Percentiles rank a stretch among this genome's conserved stretches.
These are phyloP conservation scores for Margarornis squamiger DNA, from an alignment of 2,797 vertebrate species.

Conservation along the genomic window DNA sequence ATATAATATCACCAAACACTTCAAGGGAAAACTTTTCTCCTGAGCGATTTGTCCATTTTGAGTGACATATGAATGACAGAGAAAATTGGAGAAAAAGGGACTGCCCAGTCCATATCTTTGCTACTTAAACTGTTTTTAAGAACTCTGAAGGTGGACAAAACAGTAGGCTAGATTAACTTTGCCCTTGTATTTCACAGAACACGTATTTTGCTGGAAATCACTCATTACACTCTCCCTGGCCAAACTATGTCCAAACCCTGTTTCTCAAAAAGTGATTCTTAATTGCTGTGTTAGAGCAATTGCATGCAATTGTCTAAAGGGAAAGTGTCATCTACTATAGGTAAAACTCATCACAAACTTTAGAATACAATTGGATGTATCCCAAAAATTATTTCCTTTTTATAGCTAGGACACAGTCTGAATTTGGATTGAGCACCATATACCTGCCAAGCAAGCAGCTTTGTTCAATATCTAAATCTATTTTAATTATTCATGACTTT, in stretches of 20 bases:
- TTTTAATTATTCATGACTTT: background rate
- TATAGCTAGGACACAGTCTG: background rate
- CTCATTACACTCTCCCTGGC: background rate
- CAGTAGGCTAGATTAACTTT: background rate
- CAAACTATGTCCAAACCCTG: background rate
- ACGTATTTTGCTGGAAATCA: background rate
- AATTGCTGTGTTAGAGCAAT: background rate
- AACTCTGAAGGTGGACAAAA: background rate
- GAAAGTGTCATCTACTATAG: background rate
- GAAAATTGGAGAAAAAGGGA: background rate
- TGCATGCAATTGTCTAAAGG: background rate
- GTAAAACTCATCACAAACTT: constrained; percentile 28
- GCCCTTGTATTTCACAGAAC: background rate
- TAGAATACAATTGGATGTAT: background rate
- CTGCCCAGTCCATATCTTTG: background rate
- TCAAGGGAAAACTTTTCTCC: background rate
- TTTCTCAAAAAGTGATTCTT: background rate
- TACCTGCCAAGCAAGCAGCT: background rate
- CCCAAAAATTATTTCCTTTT: background rate
- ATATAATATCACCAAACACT: background rate
- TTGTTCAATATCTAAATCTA: background rate
- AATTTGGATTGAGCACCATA: background rate
- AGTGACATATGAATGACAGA: background rate
- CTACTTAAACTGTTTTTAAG: background rate
- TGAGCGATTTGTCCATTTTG: background rate